phyloP scores from a whole-genome alignment of 2,888 invertebrate species.

The Volucella zonaria region DNA sequence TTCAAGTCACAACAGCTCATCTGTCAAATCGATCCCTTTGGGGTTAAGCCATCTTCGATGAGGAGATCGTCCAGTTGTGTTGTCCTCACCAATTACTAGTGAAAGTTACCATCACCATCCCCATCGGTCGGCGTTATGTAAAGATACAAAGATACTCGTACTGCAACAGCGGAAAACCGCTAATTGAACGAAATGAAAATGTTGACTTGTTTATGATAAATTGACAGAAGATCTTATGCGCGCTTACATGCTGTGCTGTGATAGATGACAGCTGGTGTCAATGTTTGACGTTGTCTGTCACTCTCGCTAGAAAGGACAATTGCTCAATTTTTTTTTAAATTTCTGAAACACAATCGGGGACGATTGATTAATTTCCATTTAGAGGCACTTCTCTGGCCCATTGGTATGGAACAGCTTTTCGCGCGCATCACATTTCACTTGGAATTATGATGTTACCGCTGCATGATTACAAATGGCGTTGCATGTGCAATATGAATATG shows the following conservation, averaged over 20 bases:
- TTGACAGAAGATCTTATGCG: conserved; percentile 35
- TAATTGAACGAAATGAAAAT: conserved; percentile 6
- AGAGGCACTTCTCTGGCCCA: conserved; percentile 1
- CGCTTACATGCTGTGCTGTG: conserved; percentile 25
- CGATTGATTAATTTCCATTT: conserved; percentile 23
- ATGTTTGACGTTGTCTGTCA: conserved; percentile 38
- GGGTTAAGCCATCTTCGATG: conserved; percentile 8
- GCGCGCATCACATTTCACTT: conserved; percentile 51
- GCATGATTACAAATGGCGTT: conserved; percentile 20
- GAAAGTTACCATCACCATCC: conserved; percentile 39
- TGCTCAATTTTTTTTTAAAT: neutral
- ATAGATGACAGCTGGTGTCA: conserved; percentile 43
- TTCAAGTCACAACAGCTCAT: neutral
- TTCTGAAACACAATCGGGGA: neutral
- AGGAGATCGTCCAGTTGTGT: conserved; percentile 26
- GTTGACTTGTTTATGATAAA: conserved; percentile 37
- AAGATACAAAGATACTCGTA: neutral
- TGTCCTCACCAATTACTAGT: conserved; percentile 32
- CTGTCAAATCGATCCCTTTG: conserved; percentile 59
- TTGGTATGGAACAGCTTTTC: conserved; percentile 50
- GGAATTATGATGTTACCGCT: conserved; percentile 6
- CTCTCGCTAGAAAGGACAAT: neutral
- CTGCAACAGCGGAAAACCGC: neutral
- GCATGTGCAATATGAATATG: conserved; percentile 43
- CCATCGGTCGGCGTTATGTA: conserved; percentile 12